phyloP scores from a whole-genome alignment of 2,113 vertebrate genomes.

The Scomber scombrus region DNA sequence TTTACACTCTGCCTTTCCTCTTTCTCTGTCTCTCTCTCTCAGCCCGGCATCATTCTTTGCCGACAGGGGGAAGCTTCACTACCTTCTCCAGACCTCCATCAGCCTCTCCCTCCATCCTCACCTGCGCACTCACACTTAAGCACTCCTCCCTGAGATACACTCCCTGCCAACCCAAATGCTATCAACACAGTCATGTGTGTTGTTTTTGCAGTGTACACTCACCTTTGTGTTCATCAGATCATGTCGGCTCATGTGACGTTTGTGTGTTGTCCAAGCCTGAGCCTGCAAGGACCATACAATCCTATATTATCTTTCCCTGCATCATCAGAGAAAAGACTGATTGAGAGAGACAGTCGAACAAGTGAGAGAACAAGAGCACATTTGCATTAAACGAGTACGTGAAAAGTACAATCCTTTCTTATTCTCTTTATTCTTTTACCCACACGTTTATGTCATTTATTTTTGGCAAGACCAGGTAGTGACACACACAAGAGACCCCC shows the following conservation, averaged over 20 bases:
- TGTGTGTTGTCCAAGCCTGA: slow-evolving; percentile 21
- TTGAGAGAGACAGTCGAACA: slow-evolving; percentile 32
- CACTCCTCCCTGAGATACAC: no score
- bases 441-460: slow-evolving; percentile 19
- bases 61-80: no score
- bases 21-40: no score
- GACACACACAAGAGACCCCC: not conserved
- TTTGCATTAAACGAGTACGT: slow-evolving; percentile 68
- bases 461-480: slow-evolving; percentile 42
- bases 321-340: slow-evolving; percentile 53
- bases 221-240: slow-evolving; percentile 17
- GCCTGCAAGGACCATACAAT: slow-evolving; percentile 55
- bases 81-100: no score
- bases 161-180: no score
- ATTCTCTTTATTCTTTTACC: slow-evolving; percentile 18
- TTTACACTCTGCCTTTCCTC: no score
- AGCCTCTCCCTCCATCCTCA: no score
- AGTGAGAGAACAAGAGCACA: slow-evolving; percentile 39
- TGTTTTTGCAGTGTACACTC: not conserved
- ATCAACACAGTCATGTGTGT: no score
- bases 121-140: no score
- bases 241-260: slow-evolving; percentile 34
- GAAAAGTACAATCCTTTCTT: slow-evolving; percentile 42
- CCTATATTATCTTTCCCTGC: slow-evolving; percentile 55
- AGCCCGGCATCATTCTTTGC: no score